phyloP scores from a whole-genome alignment of 2,888 invertebrate genomes.

The Aromia moschata region DNA sequence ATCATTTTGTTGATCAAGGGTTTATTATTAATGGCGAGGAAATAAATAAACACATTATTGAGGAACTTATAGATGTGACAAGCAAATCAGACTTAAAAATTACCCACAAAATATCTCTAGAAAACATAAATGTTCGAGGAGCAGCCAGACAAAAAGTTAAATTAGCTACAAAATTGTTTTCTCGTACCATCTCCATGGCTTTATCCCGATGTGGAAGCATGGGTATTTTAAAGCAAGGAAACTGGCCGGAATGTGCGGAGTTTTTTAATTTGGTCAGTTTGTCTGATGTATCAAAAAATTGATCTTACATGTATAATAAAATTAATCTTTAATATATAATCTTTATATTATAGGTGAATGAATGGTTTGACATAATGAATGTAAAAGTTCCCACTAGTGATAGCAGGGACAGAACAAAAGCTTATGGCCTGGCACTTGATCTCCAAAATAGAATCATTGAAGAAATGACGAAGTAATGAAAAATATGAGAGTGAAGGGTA shows the following conservation, averaged over 20 bases:
- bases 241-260: constrained; percentile 11
- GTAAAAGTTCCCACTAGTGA: constrained; percentile 8
- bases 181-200: constrained; percentile 39
- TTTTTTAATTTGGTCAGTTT: too few relatives aligned
- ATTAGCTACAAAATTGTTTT: constrained; percentile 44
- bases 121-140: constrained; percentile 13
- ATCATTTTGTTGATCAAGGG: constrained; percentile 37
- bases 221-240: constrained; percentile 18
- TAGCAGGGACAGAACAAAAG: constrained; percentile 23
- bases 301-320: not conserved
- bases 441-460: constrained; percentile 39
- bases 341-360: constrained; percentile 29
- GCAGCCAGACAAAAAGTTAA: constrained; percentile 34
- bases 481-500: constrained; percentile 35
- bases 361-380: constrained; percentile 25
- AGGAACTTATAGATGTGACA: constrained; percentile 19
- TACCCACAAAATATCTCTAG: constrained; percentile 26
- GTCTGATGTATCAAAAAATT: too few relatives aligned
- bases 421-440: constrained; percentile 15
- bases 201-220: constrained; percentile 35
- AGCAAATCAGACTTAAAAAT: constrained; percentile 34
- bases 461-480: constrained; percentile 33
- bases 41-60: constrained; percentile 29
- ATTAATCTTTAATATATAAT: not conserved
- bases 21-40: constrained; percentile 31